These are phyloP conservation scores for Oryzias woworae DNA, from an alignment of 2,113 vertebrate species.

Conservation along the genomic window DNA sequence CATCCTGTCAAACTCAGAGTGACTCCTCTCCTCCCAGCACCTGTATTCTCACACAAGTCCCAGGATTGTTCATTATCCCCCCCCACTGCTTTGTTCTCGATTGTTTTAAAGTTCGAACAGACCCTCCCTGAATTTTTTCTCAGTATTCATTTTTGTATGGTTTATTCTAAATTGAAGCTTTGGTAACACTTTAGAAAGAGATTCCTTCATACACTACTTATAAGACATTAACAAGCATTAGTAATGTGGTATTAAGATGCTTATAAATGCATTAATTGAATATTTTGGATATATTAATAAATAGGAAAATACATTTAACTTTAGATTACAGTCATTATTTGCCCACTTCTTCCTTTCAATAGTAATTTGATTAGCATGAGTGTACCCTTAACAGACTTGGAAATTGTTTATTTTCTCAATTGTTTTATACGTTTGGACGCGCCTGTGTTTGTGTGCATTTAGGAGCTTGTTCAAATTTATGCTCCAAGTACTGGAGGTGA, in stretches of 20 bases:
- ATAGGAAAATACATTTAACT: too few species aligned
- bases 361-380: too few species aligned
- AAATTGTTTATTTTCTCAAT: constrained; percentile 15
- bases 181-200: background rate
- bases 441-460: constrained; percentile 27
- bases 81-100: constrained; percentile 46
- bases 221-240: too few species aligned
- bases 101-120: constrained; percentile 43
- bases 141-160: constrained; percentile 5
- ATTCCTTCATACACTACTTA: too few species aligned
- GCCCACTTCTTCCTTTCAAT: too few species aligned
- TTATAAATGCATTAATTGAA: too few species aligned
- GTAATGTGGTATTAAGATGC: too few species aligned
- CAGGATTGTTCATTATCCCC: constrained; percentile 45
- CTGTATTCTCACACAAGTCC: constrained; percentile 27
- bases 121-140: constrained; percentile 16
- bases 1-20: constrained; percentile 37
- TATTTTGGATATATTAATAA: too few species aligned
- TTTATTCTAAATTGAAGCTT: constrained; percentile 33
- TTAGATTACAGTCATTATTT: too few species aligned
- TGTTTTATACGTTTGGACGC: constrained; percentile 6
- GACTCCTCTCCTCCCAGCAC: constrained; percentile 17
- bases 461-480: constrained; percentile 39
- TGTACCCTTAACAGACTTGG: background rate
- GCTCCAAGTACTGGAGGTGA: constrained; percentile 62